phyloP scores from a whole-genome alignment of 2,888 invertebrate genomes.

The Sphecodes monilicornis region DNA sequence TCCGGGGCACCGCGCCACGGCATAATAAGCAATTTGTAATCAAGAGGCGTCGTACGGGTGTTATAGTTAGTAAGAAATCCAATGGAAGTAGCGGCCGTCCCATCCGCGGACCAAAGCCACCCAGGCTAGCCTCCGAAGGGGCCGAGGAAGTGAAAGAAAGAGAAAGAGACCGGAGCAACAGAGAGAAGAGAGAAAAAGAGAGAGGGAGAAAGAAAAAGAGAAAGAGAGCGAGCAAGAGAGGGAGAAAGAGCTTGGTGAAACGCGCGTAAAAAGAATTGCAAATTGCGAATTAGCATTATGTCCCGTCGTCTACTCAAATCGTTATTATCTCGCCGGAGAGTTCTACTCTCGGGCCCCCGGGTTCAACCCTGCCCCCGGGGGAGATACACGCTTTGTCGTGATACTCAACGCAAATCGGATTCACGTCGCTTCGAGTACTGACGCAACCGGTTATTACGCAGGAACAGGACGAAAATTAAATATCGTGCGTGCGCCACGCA shows the following conservation, averaged over 20 bases:
- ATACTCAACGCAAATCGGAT: conserved; percentile 72
- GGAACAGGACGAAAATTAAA: conserved; percentile 70
- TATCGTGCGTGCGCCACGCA: conserved; percentile 57
- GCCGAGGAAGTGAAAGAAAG: neutral
- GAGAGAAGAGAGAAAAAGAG: neutral
- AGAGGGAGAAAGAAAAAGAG: neutral
- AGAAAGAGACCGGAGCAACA: neutral
- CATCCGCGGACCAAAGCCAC: conserved; percentile 59
- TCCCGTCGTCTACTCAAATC: conserved; percentile 77
- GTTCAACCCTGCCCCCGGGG: conserved; percentile 52
- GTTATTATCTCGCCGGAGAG: conserved; percentile 76
- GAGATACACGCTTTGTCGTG: conserved; percentile 68
- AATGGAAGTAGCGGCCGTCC: conserved; percentile 71
- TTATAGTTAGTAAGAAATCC: conserved; percentile 82
- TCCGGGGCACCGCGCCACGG: conserved; percentile 54
- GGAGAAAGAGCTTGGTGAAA: conserved; percentile 17
- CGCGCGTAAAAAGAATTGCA: conserved; percentile 80
- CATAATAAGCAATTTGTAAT: conserved; percentile 84
- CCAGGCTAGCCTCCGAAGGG: conserved; percentile 20
- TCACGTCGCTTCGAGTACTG: conserved; percentile 69
- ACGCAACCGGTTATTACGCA: conserved; percentile 71
- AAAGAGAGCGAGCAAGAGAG: neutral
- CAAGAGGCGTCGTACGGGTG: conserved; percentile 81
- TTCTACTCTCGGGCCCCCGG: conserved; percentile 52
- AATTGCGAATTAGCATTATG: conserved; percentile 81